Conservation (phyloP, 2,888 invertebrate species). For the Flexamia atlantica region DNA sequence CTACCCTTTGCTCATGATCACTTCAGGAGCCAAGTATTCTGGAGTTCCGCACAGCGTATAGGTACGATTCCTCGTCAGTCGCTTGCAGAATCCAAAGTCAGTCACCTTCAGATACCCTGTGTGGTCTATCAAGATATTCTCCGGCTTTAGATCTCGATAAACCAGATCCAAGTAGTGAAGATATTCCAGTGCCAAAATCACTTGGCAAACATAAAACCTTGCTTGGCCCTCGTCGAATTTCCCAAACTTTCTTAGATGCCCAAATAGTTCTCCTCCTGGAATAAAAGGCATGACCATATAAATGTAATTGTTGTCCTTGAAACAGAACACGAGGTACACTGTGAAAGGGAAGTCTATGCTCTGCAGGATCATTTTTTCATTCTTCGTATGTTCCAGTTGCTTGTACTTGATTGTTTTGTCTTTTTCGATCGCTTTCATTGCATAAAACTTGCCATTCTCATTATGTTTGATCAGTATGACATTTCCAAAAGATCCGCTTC, state of each 20-base stretch:
- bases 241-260: slow-evolving; percentile 82
- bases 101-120: slow-evolving; percentile 87
- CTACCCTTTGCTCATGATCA: slow-evolving; percentile 95
- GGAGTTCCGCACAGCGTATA: slow-evolving; percentile 80
- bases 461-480: slow-evolving; percentile 80
- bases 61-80: slow-evolving; percentile 73
- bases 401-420: slow-evolving; percentile 81
- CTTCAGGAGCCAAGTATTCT: slow-evolving; percentile 79
- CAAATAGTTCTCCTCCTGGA: slow-evolving; percentile 93
- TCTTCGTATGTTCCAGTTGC: slow-evolving; percentile 78
- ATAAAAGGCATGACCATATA: slow-evolving; percentile 92
- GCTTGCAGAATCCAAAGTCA: slow-evolving; percentile 97
- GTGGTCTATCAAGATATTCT: slow-evolving; percentile 90
- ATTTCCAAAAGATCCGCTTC: slow-evolving; percentile 80
- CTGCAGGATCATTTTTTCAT: slow-evolving; percentile 94
- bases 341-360: slow-evolving; percentile 93
- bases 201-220: slow-evolving; percentile 94
- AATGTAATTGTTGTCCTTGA: slow-evolving; percentile 91
- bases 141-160: slow-evolving; percentile 95
- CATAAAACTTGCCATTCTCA: slow-evolving; percentile 75
- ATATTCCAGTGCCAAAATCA: slow-evolving; percentile 95
- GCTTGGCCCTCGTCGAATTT: slow-evolving; percentile 78
- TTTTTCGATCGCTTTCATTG: slow-evolving; percentile 82
- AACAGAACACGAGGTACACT: slow-evolving; percentile 89
- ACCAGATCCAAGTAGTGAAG: slow-evolving; percentile 91